Evolutionary conservation across 2,797 vertebrate genomes (phyloP).

Genomic region (Diceros bicornis): DNA sequence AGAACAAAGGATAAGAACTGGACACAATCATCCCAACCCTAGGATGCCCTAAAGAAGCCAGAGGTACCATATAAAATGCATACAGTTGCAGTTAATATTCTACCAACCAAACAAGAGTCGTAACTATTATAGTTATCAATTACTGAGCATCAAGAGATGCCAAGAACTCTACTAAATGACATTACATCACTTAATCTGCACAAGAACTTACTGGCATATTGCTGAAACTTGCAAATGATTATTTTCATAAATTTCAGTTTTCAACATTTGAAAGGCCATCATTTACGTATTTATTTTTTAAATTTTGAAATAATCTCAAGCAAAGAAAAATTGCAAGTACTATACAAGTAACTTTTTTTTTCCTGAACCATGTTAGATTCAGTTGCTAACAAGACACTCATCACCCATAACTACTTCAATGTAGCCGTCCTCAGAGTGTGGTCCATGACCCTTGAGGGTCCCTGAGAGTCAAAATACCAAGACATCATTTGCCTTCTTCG

Average conservation of each 20-base stretch:
- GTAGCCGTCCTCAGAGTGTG: background rate
- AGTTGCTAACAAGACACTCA: background rate
- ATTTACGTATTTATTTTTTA: background rate
- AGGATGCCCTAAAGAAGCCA: background rate
- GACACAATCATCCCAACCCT: background rate
- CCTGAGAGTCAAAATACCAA: background rate
- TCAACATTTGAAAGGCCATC: background rate
- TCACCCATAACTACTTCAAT: background rate
- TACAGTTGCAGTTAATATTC: background rate
- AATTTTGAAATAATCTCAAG: constrained; percentile 46
- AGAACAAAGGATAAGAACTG: constrained; percentile 27
- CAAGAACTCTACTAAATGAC: background rate
- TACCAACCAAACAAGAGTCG: background rate
- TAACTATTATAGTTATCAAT: background rate
- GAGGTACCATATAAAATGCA: background rate
- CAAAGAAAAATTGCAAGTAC: background rate
- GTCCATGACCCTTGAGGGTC: background rate
- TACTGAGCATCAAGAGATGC: background rate
- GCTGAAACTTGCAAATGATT: constrained; percentile 30
- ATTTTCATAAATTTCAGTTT: constrained; percentile 38
- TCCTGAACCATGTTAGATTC: background rate
- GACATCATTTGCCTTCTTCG: background rate
- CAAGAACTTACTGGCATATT: constrained; percentile 15
- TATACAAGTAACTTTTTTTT: background rate
- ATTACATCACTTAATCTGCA: constrained; percentile 14